Evolutionary conservation across 1,140 invertebrate species (phyloP), one percentile per base, ranked within the genome.

Genomic region (Drosophila ohnishii): DNA sequence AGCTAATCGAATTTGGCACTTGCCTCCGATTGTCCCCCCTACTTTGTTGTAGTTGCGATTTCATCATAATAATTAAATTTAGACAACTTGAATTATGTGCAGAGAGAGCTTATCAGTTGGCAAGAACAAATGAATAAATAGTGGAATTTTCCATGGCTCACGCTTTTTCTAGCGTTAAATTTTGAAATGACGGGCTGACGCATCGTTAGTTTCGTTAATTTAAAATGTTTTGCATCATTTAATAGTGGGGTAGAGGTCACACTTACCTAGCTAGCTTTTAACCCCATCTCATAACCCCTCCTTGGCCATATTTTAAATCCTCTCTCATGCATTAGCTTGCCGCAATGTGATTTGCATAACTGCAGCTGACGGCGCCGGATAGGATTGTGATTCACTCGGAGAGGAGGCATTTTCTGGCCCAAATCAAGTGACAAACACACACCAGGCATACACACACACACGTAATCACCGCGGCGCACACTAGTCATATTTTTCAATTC

Each of bases 201-300:
- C 64, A 69, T 25, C 28, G 67, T 47, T 70, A 51, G 28, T 71
- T 71, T 71, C 42, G 40, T 28, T 39, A 48, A 71, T 57, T 70
- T 39, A 6, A 71, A 71, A 48, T 40, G 42, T 39, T 71, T 71
- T 71, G 69, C 65, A 59, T 71, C 67, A 71, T 40, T 71, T 71
- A 59, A 71, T 48, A 30, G 19, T 40, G 44, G 13, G 34, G 61
- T 32, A 14, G 34, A 6, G 11, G 9, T 11, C 40, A 47, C 32
- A 37, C 13, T 47, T 57, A 69, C 32, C 14, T 53, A n/a, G 16
- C 32, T 53, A 1, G 16, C 50, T 35, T 53, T 19, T 47, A 3
- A 14, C 42, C 19, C 34, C 5, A 34, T 45, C 32, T 37, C 32
- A 35, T 39, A 9, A 25, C 30, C 28, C n/a, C 22, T 32, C 25